A percentile compares a stretch with the other conserved stretches of the same genome.
Conservation (phyloP, 2,888 invertebrate genomes). For the Caenorhabditis sulstoni region DNA sequence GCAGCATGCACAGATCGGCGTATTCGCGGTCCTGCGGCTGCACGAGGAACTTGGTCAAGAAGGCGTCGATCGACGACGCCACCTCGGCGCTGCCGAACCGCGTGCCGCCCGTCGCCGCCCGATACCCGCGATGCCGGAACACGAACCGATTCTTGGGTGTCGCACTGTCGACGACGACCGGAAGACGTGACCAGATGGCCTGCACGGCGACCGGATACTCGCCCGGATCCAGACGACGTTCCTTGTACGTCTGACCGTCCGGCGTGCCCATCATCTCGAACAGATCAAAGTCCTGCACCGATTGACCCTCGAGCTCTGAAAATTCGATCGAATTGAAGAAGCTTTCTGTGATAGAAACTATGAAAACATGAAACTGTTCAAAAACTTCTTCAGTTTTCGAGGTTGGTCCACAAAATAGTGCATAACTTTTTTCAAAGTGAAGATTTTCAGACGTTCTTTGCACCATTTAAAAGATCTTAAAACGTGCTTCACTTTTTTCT, state of each 20-base stretch:
- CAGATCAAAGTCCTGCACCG: slow-evolving; percentile 77
- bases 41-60: slow-evolving; percentile 93
- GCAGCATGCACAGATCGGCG: slow-evolving; percentile 94
- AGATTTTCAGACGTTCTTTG: too few species aligned
- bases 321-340: slow-evolving; percentile 5
- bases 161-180: slow-evolving; percentile 58
- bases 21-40: slow-evolving; percentile 93
- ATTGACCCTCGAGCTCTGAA: slow-evolving; percentile 71
- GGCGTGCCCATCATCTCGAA: slow-evolving; percentile 80
- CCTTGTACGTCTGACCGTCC: slow-evolving; percentile 88
- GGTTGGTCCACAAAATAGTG: too few species aligned
- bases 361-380: too few species aligned
- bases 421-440: too few species aligned
- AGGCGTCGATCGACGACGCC: slow-evolving; percentile 89
- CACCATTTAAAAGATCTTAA: too few species aligned
- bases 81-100: slow-evolving; percentile 85
- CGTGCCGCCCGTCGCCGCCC: slow-evolving; percentile 80
- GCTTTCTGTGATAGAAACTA: too few species aligned
- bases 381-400: too few species aligned
- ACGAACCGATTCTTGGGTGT: slow-evolving; percentile 71
- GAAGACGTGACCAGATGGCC: slow-evolving; percentile 71
- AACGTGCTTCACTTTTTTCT: too few species aligned
- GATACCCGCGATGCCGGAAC: slow-evolving; percentile 66
- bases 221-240: slow-evolving; percentile 87
- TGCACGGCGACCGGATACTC: slow-evolving; percentile 83